Percentiles rank a stretch among this genome's conserved stretches.
These are phyloP conservation scores for Acrobasis repandana DNA, from an alignment of 2,888 invertebrate species.

Conservation along the genomic window DNA sequence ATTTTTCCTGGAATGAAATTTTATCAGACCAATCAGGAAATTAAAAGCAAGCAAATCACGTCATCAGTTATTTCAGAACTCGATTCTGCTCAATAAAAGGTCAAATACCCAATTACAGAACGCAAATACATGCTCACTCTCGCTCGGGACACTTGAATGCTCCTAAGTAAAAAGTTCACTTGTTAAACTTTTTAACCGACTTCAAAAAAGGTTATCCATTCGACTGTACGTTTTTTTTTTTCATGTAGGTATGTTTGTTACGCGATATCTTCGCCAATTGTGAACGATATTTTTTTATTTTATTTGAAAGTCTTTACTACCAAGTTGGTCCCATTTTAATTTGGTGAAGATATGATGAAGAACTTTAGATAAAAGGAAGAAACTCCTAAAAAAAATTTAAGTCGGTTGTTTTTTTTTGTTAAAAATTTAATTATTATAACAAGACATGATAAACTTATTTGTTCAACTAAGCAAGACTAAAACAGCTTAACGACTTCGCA, in stretches of 20 bases:
- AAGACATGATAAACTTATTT: neutral
- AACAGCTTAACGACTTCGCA: slow-evolving; percentile 8
- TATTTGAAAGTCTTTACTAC: too few relatives aligned
- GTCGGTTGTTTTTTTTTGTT: too few relatives aligned
- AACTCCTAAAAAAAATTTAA: too few relatives aligned
- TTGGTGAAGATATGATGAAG: too few relatives aligned
- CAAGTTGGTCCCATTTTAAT: too few relatives aligned
- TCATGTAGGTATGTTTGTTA: too few relatives aligned
- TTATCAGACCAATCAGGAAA: neutral
- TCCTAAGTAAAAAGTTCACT: neutral
- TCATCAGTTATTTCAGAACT: neutral
- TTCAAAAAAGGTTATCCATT: too few relatives aligned
- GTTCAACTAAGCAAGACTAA: neutral
- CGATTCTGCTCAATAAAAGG: slow-evolving; percentile 14
- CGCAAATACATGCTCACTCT: slow-evolving; percentile 3
- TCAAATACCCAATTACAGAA: slow-evolving; percentile 20
- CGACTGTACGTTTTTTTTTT: too few relatives aligned
- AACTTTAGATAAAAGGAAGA: too few relatives aligned
- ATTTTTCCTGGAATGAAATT: neutral
- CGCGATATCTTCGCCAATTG: too few relatives aligned
- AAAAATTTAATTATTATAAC: too few relatives aligned
- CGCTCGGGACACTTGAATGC: neutral
- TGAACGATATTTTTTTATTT: too few relatives aligned
- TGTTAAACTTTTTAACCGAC: neutral
- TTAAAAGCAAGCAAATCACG: neutral